Percentiles rank a stretch among this genome's conserved stretches.
Conservation (phyloP, 2,888 invertebrate species). For the Dryobota labecula region DNA sequence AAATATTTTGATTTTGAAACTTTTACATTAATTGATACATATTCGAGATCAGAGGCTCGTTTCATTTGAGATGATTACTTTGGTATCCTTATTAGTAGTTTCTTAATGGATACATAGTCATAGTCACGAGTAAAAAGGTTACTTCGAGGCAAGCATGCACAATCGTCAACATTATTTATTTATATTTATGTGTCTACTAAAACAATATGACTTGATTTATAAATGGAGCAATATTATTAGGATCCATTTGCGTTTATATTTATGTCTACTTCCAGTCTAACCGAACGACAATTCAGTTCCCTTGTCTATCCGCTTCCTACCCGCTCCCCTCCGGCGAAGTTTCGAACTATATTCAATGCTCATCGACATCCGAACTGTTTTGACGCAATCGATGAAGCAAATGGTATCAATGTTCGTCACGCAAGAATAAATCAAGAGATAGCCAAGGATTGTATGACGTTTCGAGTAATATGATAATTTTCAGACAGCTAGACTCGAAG, state of each 20-base stretch:
- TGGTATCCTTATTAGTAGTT: not conserved
- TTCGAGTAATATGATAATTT: not conserved
- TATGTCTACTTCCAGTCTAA: slow-evolving; percentile 5
- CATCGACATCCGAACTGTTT: slow-evolving; percentile 16
- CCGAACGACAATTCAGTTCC: slow-evolving; percentile 52
- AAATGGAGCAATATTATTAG: slow-evolving; percentile 5
- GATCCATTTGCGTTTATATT: not conserved
- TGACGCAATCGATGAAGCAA: slow-evolving; percentile 40
- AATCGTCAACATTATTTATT: not conserved
- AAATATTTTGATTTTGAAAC: not conserved
- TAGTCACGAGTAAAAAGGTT: not conserved
- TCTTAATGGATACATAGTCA: not conserved
- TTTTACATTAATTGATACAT: not conserved
- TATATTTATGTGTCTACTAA: not conserved
- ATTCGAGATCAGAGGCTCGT: not conserved
- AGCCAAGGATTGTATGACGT: not conserved
- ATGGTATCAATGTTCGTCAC: slow-evolving; percentile 4
- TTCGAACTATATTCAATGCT: slow-evolving; percentile 22
- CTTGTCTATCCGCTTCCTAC: slow-evolving; percentile 51
- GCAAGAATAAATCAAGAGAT: not conserved
- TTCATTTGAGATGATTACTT: not conserved
- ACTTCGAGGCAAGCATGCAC: not conserved
- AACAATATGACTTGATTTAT: not conserved
- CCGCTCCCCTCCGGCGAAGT: slow-evolving; percentile 44
- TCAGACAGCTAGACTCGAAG: not conserved